A percentile compares a stretch with the other conserved stretches of the same genome.
phyloP scores from a whole-genome alignment of 2,797 vertebrate species.

The Notolepis coatsorum region DNA sequence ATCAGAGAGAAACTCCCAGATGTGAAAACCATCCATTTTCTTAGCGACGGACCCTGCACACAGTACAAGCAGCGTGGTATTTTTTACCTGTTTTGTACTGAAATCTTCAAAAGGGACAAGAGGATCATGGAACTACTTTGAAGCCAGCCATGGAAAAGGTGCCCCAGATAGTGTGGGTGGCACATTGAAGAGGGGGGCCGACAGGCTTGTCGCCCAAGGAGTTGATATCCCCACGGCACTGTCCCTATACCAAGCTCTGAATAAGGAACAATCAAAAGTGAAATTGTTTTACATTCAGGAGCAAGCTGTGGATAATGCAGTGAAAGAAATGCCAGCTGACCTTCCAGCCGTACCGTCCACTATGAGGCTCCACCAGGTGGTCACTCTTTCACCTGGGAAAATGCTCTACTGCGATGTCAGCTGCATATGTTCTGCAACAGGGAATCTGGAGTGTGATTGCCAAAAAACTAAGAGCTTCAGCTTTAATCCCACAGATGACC shows the following conservation, averaged over 20 bases:
- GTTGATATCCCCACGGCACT: constrained; percentile 27
- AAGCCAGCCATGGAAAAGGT: constrained; percentile 23
- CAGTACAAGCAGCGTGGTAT: too few relatives aligned
- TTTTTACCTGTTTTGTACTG: too few relatives aligned
- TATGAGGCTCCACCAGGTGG: constrained; percentile 35
- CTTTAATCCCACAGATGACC: too few relatives aligned
- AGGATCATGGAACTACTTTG: constrained; percentile 30
- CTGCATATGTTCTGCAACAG: too few relatives aligned
- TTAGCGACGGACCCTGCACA: too few relatives aligned
- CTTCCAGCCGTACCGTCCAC: constrained; percentile 18
- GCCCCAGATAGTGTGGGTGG: constrained; percentile 34
- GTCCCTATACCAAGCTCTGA: constrained; percentile 21
- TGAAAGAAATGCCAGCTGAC: constrained; percentile 22
- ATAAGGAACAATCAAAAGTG: constrained; percentile 18
- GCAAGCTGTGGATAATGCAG: constrained; percentile 21
- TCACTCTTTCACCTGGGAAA: too few relatives aligned
- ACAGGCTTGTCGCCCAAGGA: constrained; percentile 37
- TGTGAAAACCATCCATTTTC: too few relatives aligned
- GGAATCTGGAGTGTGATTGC: too few relatives aligned
- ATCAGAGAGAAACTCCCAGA: too few relatives aligned
- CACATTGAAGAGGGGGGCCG: constrained; percentile 25
- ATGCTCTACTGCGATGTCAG: too few relatives aligned
- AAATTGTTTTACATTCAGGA: constrained; percentile 34
- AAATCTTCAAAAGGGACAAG: constrained; percentile 41
- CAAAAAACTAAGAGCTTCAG: too few relatives aligned